A percentile compares a stretch with the other conserved stretches of the same genome.
Evolutionary conservation across 2,113 vertebrate species (phyloP).

Genomic region (Tinamus guttatus): DNA sequence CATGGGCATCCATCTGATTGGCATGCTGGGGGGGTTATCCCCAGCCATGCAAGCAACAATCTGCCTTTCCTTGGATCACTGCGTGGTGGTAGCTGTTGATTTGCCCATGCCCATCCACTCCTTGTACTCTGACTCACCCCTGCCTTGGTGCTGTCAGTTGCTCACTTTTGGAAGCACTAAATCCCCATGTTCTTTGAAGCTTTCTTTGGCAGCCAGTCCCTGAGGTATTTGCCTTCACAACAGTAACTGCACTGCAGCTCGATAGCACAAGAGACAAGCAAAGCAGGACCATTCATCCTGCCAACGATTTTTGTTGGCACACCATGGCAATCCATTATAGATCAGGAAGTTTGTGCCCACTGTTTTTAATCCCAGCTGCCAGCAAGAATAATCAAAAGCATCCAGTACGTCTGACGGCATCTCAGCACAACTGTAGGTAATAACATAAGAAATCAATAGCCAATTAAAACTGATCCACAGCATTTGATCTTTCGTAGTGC

Average conservation of each 20-base stretch:
- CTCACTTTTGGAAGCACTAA: not conserved
- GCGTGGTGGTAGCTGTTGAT: not conserved
- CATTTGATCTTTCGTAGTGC: conserved; percentile 69
- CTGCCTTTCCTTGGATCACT: not conserved
- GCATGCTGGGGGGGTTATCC: not conserved
- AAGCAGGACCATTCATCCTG: conserved; percentile 60
- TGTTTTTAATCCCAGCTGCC: conserved; percentile 67
- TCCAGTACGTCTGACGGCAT: conserved; percentile 42
- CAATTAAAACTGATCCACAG: conserved; percentile 72
- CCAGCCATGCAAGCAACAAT: not conserved
- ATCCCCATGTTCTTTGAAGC: not conserved
- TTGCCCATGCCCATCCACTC: not conserved
- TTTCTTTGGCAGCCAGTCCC: conserved; percentile 10
- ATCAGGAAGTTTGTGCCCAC: conserved; percentile 53
- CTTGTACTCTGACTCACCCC: not conserved
- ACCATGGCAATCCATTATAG: conserved; percentile 47
- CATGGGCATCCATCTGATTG: not conserved
- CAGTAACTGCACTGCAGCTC: conserved; percentile 13
- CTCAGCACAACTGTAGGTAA: conserved; percentile 59
- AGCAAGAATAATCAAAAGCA: conserved; percentile 64
- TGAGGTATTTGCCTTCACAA: conserved; percentile 23
- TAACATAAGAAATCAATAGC: conserved; percentile 72
- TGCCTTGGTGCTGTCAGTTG: not conserved
- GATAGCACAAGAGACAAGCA: conserved; percentile 21
- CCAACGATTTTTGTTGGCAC: conserved; percentile 39